Evolutionary conservation across 2,888 invertebrate species (phyloP).

Genomic region (Serripes groenlandicus): DNA sequence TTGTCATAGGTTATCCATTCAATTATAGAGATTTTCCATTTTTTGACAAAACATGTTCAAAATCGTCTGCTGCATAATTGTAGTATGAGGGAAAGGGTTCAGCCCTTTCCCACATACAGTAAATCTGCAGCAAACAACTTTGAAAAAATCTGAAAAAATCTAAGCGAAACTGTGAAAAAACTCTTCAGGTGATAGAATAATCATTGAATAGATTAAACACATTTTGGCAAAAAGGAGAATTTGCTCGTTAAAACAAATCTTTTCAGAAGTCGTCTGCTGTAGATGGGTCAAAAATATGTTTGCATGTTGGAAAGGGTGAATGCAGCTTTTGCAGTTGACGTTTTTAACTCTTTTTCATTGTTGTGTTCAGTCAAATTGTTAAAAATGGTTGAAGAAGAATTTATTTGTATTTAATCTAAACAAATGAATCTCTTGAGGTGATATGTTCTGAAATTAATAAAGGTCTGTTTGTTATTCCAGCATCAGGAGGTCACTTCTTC

Average conservation of each 20-base stretch:
- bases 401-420: no score
- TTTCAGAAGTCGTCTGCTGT: not conserved
- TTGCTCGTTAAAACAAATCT: not conserved
- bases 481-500: conserved; percentile 44
- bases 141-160: not conserved
- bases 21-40: no score
- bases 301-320: not conserved
- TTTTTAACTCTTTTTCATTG: not conserved
- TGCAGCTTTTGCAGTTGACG: not conserved
- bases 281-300: not conserved
- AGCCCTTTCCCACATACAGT: not conserved
- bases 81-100: no score
- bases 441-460: not conserved
- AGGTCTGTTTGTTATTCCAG: not conserved
- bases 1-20: no score
- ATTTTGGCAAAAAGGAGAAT: not conserved
- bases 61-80: no score
- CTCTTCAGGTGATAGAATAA: not conserved
- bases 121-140: not conserved
- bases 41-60: no score
- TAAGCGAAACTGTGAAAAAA: no score
- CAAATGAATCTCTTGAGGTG: not conserved
- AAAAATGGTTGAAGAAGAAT: no score
- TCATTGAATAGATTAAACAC: not conserved
- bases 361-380: not conserved